These are phyloP conservation scores for Nematopogon swammerdamellus DNA, from an alignment of 2,888 invertebrate genomes.

Conservation along the genomic window DNA sequence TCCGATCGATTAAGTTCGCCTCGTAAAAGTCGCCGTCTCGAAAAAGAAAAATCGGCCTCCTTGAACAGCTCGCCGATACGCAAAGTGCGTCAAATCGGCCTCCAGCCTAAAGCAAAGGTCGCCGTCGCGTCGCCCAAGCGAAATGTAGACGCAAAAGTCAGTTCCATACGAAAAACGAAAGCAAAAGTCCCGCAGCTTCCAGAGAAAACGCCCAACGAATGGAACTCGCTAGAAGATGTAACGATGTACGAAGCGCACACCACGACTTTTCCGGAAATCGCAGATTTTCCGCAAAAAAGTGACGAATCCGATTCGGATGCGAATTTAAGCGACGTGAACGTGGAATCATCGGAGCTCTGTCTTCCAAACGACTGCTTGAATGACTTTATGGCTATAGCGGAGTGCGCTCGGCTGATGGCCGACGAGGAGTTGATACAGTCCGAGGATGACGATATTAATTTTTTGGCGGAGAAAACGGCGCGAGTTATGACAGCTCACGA, in stretches of 20 bases:
- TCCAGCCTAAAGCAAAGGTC: constrained; percentile 17
- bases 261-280: constrained; percentile 35
- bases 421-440: constrained; percentile 22
- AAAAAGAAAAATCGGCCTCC: constrained; percentile 45
- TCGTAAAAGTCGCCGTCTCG: constrained; percentile 42
- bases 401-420: constrained; percentile 28
- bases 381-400: constrained; percentile 42
- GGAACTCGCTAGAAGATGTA: constrained; percentile 25
- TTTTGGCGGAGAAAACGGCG: constrained; percentile 41
- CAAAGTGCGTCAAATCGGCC: constrained; percentile 41
- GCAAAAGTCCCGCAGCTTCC: constrained; percentile 22
- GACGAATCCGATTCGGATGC: constrained; percentile 45
- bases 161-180: constrained; percentile 15
- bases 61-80: constrained; percentile 47
- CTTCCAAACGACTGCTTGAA: constrained; percentile 45
- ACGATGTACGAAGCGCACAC: constrained; percentile 51
- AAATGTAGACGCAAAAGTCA: constrained; percentile 37
- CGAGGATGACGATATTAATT: constrained; percentile 39
- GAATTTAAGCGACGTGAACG: constrained; percentile 15
- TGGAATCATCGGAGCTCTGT: constrained; percentile 41
- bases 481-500: constrained; percentile 12
- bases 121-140: constrained; percentile 35
- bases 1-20: constrained; percentile 38
- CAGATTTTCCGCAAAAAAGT: constrained; percentile 21
- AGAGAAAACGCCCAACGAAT: constrained; percentile 19